These are phyloP conservation scores for Himalopsyche phryganea DNA, from an alignment of 1,140 invertebrate genomes.

Conservation along the genomic window DNA sequence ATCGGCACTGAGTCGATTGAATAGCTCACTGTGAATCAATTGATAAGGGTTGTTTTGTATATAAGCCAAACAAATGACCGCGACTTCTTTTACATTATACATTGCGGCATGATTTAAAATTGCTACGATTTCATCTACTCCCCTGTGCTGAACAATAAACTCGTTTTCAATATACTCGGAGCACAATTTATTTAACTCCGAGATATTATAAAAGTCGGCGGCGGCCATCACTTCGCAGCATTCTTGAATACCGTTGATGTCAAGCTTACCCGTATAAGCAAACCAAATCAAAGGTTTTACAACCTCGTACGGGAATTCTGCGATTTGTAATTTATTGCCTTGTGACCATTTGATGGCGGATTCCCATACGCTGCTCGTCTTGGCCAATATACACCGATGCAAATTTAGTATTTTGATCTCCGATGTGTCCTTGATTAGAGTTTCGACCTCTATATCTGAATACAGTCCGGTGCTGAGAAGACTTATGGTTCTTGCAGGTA, in stretches of 20 bases:
- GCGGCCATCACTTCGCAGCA: conserved; percentile 15
- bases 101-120: conserved; percentile 11
- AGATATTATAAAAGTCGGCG: conserved; percentile 15
- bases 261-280: conserved; percentile 7
- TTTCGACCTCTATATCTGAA: conserved; percentile 12
- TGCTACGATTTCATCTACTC: not conserved
- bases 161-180: conserved; percentile 1
- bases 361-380: conserved; percentile 19
- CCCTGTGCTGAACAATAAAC: not conserved
- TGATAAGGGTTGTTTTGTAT: conserved; percentile 17
- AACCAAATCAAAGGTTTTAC: conserved; percentile 5
- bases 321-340: conserved; percentile 3
- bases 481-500: not conserved
- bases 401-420: conserved; percentile 4
- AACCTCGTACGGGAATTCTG: conserved; percentile 2
- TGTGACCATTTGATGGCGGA: conserved; percentile 11
- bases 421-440: not conserved
- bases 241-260: conserved; percentile 1
- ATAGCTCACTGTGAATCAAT: conserved; percentile 11
- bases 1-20: conserved; percentile 4
- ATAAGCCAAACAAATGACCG: conserved; percentile 12
- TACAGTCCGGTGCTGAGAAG: conserved; percentile 4
- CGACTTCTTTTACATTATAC: not conserved
- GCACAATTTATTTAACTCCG: conserved; percentile 6
- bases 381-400: conserved; percentile 18